Evolutionary conservation across 2,113 vertebrate genomes (phyloP), one percentile per base, ranked within the genome.

Genomic region (Rhea pennata): DNA sequence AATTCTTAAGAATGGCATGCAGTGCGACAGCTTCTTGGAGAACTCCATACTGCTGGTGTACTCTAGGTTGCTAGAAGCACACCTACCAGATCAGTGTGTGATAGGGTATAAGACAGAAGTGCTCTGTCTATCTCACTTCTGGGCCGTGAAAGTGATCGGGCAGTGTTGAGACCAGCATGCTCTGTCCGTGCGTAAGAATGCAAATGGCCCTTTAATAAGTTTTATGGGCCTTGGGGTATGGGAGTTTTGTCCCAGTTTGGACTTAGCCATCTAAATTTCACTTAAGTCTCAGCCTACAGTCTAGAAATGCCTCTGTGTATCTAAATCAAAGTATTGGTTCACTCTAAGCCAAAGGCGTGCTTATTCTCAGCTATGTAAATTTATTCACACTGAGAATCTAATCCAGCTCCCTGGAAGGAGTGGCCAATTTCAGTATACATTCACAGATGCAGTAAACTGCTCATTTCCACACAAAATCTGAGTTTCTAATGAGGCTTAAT

Each of bases 41-140:
- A 81, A 80, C 17, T 39, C 40, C 29, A 27, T 48, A 48, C 14
- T 78, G 17, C 29, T 81, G 61, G 78, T 6, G 61, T 39, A 59
- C 27, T 53, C n/a, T 27, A 61, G 39, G 22, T 61, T 59, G 54
- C 54, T 93, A 71, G 84, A 94, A 84, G 46, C 48, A 90, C 33
- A 66, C 33, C 33, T 26, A n/a, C 29, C 50, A 80, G 20, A 7
- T 36, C 72, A 80, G 40, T 0, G 0, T 9, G 53, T 1, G 1
- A 10, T 11, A 66, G 6, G 27, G 12, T 42, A 66, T 77, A 21
- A 12, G 33, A 16, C 9, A 80, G 42, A 54, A 62, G 33, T 12
- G 16, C 36, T 46, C 10, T 65, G 11, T 51, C 86, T 89, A 8
- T 46, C 86, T 87, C 56, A 24, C 12, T 85, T 80, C 5, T 12